Conservation (phyloP, 2,113 vertebrate genomes). For the Ascaphus truei region DNA sequence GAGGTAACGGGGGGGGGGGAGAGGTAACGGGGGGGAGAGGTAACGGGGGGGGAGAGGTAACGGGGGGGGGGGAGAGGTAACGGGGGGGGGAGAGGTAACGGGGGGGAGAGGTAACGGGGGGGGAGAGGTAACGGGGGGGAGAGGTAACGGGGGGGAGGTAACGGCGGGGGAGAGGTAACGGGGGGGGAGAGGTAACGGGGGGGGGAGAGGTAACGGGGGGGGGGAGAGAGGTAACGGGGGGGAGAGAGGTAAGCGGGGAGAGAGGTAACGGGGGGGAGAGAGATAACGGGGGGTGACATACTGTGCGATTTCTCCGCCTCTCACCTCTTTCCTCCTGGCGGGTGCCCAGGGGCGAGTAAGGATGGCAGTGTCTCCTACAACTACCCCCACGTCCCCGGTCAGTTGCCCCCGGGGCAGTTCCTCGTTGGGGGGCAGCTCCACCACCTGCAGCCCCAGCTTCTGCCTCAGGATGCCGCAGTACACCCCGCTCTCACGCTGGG, state of each 20-base stretch:
- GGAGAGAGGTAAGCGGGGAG: not conserved
- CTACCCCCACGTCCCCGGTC: constrained; percentile 79
- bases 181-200: not conserved
- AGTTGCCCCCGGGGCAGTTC: constrained; percentile 75
- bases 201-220: not conserved
- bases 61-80: not conserved
- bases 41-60: not conserved
- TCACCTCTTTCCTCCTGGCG: constrained; percentile 77
- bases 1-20: not conserved
- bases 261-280: not conserved
- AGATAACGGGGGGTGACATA: too few relatives aligned
- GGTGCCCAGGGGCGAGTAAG: constrained; percentile 77
- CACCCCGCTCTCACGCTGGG: constrained; percentile 83
- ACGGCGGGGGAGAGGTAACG: not conserved
- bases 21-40: not conserved
- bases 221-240: not conserved
- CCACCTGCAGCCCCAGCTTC: constrained; percentile 85
- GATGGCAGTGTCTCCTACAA: constrained; percentile 83
- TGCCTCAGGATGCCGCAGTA: constrained; percentile 82
- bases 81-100: not conserved
- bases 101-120: not conserved
- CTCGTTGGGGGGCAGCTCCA: constrained; percentile 77
- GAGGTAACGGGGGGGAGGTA: not conserved
- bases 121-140: not conserved
- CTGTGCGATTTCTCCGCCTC: too few relatives aligned